These are phyloP conservation scores for Chrysaora quinquecirrha DNA, from an alignment of 30 jellyfish, hydroid and myxozoan species.

Conservation along the genomic window DNA sequence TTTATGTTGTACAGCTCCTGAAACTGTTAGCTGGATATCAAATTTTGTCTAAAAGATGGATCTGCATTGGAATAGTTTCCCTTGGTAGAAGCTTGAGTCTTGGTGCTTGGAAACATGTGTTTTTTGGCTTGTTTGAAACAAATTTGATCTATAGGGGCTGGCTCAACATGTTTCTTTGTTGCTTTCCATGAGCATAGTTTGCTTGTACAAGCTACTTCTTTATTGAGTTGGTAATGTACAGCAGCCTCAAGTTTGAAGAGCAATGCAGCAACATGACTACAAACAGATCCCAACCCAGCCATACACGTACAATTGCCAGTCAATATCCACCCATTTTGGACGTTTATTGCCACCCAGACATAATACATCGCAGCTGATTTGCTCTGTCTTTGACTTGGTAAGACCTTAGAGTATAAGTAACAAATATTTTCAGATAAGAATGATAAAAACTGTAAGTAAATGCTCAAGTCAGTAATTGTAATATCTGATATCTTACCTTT, in stretches of 20 bases:
- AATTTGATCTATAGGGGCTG: constrained; percentile 19
- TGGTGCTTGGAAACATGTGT: constrained; percentile 21
- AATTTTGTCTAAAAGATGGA: constrained; percentile 14
- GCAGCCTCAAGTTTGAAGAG: constrained; percentile 50
- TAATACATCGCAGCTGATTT: neutral
- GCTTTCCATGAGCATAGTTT: constrained; percentile 31
- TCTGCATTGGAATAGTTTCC: neutral
- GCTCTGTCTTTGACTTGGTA: constrained; percentile 54
- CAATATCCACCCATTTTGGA: constrained; percentile 15
- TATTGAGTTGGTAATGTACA: constrained; percentile 25
- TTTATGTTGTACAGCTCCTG: neutral
- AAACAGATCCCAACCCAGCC: constrained; percentile 59
- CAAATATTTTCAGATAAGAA: neutral
- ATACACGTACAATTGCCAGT: constrained; percentile 45
- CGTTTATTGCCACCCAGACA: constrained; percentile 16
- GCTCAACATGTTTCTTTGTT: constrained; percentile 29
- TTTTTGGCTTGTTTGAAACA: constrained; percentile 12
- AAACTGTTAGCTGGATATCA: neutral
- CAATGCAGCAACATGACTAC: constrained; percentile 56
- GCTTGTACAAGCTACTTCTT: constrained; percentile 30
- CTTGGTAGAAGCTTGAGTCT: neutral
- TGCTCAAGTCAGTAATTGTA: neutral
- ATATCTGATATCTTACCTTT: neutral
- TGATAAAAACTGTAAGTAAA: neutral
- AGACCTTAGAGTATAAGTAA: constrained; percentile 6